Evolutionary conservation across 2,797 vertebrate genomes (phyloP), one percentile per base, ranked within the genome.

Genomic region (Tenualosa thibaudeaui): DNA sequence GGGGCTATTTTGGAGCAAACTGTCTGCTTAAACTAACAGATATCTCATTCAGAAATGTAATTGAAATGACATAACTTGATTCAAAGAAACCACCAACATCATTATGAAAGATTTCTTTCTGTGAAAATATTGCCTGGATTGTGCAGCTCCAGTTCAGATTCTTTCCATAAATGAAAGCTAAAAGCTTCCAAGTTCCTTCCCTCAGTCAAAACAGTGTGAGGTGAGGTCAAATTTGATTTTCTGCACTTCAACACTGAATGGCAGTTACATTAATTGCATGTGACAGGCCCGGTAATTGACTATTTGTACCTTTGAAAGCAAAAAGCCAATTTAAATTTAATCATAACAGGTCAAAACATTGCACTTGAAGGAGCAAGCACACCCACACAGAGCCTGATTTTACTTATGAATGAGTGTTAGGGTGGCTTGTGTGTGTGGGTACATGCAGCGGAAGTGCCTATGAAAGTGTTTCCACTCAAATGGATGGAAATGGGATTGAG

Each of bases 201-300:
- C 31, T 17, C 65, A 71, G 31, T 71, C 65, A 71, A 71, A 71
- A 71, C 65, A 71, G 65, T 40, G 24, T 71, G 65, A 37, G 26
- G 12, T 17, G 31, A 40, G 65, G 26, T 24, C n/a, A 10, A 62
- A 62, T 24, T 43, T 3, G 37, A 75, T 75, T 75, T 43, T 43
- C 31, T 22, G 13, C 5, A 5, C 5, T 43, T 19, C 37, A 78
- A 40, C 37, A 7, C 71, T 22, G 71, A 43, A 43, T 15, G 26
- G 17, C 71, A 78, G 71, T 40, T 78, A 43, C 40, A 78, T 78
- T 78, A 78, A 78, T 78, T 19, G 17, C 40, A 78, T 46, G 19
- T 46, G 71, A 78, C 71, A 46, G 71, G 71, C 15, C 9, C 5
- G 37, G 71, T 78, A 78, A 78, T 78, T 46, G 37, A 46, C 71